Evolutionary conservation across 1,140 invertebrate species (phyloP), one percentile per base, ranked within the genome.

Genomic region (Prorops nasuta): DNA sequence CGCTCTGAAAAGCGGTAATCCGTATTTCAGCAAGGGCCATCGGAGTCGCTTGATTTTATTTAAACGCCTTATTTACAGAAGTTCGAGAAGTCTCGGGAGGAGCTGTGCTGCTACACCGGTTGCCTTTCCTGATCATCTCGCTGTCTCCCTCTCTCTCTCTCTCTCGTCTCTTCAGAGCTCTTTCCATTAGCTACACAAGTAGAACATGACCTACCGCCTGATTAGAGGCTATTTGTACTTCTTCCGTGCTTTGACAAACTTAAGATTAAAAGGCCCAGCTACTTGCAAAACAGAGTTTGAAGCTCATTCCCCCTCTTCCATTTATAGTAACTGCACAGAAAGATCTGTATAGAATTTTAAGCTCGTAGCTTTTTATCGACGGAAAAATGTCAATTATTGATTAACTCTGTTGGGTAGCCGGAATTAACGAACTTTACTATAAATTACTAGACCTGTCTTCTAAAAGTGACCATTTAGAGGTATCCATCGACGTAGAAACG

Each of bases 181-280:
- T 36, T 31, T 14, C 9, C 15, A 22, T 38, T 35, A 40, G 15
- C 31, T 31, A 48, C 41, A 28, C 43, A 20, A 66, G 54, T 60
- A 37, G 54, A 60, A n/a, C 56, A 56, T 37, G 42, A 58, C 49
- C 46, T 32, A 44, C 50, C 51, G 46, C 49, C 44, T 66, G 58
- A 69, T 66, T 66, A 66, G 56, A 69, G 54, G 56, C 49, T 64
- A 58, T 67, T 65, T 60, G 54, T 57, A 54, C 53, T 60, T 55
- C 43, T 42, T 52, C 43, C 50, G 16, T 37, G 39, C 42, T 60
- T 58, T 48, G 39, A 49, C 9, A 21, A 28, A 40, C 28, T 36
- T 24, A 16, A 17, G n/a, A n/a, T 44, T 19, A 44, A 44, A 17
- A 22, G 19, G 12, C 22, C 32, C 31, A 20, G 14, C 44, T 16